These are phyloP conservation scores for Carposina sasakii DNA, from an alignment of 1,140 invertebrate species.

Conservation along the genomic window DNA sequence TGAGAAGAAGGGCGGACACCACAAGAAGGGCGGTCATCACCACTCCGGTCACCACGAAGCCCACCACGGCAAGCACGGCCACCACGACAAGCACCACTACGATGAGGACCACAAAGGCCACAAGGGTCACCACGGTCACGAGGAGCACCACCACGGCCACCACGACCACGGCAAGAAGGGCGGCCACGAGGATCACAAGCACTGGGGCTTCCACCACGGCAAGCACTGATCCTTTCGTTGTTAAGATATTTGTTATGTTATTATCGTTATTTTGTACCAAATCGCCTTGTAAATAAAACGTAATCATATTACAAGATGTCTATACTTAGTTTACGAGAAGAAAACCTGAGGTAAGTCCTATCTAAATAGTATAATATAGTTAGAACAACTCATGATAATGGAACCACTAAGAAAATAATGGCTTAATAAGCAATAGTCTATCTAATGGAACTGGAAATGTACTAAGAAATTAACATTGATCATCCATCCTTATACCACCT, in stretches of 20 bases:
- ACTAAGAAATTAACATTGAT: too few species aligned
- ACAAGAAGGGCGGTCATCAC: slow-evolving; percentile 77
- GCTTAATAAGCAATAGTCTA: too few species aligned
- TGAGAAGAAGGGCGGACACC: slow-evolving; percentile 73
- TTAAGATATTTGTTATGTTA: slow-evolving; percentile 37
- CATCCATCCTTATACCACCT: too few species aligned
- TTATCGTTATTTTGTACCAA: slow-evolving; percentile 36
- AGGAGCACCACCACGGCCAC: slow-evolving; percentile 78
- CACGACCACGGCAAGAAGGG: slow-evolving; percentile 79
- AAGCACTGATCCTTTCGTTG: slow-evolving; percentile 51
- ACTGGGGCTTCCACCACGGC: slow-evolving; percentile 75
- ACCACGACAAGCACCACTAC: slow-evolving; percentile 76
- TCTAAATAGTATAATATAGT: too few species aligned
- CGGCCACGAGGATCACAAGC: slow-evolving; percentile 77
- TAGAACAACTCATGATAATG: too few species aligned
- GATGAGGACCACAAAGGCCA: slow-evolving; percentile 76
- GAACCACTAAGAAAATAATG: too few species aligned
- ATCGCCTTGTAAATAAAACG: slow-evolving; percentile 54
- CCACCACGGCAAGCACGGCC: slow-evolving; percentile 76
- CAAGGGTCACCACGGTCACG: slow-evolving; percentile 78
- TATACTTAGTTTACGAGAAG: too few species aligned
- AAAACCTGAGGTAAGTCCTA: too few species aligned
- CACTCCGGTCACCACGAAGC: slow-evolving; percentile 76
- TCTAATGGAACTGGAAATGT: too few species aligned
- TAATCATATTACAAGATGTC: too few species aligned